These are phyloP conservation scores for Argopecten irradians DNA, from an alignment of 1,140 invertebrate species.

Conservation along the genomic window DNA sequence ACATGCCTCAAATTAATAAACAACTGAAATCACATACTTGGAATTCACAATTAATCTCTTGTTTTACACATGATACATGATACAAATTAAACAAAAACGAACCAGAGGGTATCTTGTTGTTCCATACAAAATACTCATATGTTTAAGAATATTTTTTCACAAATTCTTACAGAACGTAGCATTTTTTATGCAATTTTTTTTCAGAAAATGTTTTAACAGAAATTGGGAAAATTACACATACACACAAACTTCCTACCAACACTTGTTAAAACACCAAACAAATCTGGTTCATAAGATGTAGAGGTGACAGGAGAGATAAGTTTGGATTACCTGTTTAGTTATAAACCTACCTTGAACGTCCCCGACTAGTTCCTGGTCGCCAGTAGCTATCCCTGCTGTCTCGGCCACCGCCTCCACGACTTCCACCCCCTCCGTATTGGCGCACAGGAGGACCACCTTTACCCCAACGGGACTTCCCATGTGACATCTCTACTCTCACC, in stretches of 20 bases:
- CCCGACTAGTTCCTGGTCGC: neutral
- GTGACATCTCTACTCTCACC: slow-evolving; percentile 93
- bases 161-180: neutral
- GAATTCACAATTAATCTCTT: neutral
- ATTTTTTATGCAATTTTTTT: too few relatives aligned
- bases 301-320: neutral
- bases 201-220: too few relatives aligned
- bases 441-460: slow-evolving; percentile 73
- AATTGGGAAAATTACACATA: neutral
- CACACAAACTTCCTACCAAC: neutral
- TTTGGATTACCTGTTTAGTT: neutral
- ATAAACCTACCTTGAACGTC: neutral
- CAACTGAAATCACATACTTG: neutral
- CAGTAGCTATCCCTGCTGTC: slow-evolving; percentile 38
- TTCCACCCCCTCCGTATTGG: slow-evolving; percentile 80
- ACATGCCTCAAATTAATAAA: neutral
- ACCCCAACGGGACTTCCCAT: slow-evolving; percentile 81
- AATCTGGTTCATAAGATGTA: neutral
- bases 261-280: neutral
- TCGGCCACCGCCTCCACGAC: slow-evolving; percentile 78
- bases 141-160: neutral
- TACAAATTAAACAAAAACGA: neutral
- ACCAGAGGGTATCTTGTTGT: neutral
- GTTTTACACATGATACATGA: neutral
- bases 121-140: neutral